phyloP scores from a whole-genome alignment of 2,888 invertebrate genomes.

The Platynereis dumerilii region DNA sequence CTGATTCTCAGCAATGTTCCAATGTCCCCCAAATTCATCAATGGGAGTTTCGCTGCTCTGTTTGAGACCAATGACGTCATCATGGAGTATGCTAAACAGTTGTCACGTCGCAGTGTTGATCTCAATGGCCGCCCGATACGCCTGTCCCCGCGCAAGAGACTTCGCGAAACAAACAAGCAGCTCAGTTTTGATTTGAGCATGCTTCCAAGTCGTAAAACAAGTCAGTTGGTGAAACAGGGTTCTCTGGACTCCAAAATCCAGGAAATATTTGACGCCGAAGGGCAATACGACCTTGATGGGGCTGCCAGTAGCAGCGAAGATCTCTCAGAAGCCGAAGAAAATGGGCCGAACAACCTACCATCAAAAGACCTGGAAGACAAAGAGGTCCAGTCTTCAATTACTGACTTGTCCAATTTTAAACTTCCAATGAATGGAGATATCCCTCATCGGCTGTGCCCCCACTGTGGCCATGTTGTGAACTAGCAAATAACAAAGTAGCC shows the following conservation, averaged over 20 bases:
- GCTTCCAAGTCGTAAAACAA: neutral
- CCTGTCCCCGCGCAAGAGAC: conserved; percentile 54
- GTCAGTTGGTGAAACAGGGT: conserved; percentile 45
- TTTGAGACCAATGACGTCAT: conserved; percentile 53
- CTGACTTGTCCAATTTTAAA: conserved; percentile 9
- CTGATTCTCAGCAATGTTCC: conserved; percentile 91
- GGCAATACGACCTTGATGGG: conserved; percentile 8
- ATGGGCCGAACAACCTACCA: neutral
- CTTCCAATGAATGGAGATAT: neutral
- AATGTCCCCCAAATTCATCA: conserved; percentile 90
- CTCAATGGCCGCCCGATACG: conserved; percentile 51
- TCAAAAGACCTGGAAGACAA: conserved; percentile 2
- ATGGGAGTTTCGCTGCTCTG: conserved; percentile 62
- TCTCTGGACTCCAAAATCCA: conserved; percentile 61
- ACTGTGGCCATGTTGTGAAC: conserved; percentile 46
- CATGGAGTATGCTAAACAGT: conserved; percentile 50
- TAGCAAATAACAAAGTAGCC: conserved; percentile 8
- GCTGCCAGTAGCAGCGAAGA: neutral
- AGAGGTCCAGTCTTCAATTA: conserved; percentile 11
- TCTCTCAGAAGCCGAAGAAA: neutral
- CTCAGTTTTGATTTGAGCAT: conserved; percentile 54
- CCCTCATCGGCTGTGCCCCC: conserved; percentile 40
- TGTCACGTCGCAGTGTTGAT: conserved; percentile 42
- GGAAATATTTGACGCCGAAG: conserved; percentile 52
- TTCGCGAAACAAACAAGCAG: conserved; percentile 53